phyloP scores from a whole-genome alignment of 2,888 invertebrate genomes.

The Deladenus siricidicola region DNA sequence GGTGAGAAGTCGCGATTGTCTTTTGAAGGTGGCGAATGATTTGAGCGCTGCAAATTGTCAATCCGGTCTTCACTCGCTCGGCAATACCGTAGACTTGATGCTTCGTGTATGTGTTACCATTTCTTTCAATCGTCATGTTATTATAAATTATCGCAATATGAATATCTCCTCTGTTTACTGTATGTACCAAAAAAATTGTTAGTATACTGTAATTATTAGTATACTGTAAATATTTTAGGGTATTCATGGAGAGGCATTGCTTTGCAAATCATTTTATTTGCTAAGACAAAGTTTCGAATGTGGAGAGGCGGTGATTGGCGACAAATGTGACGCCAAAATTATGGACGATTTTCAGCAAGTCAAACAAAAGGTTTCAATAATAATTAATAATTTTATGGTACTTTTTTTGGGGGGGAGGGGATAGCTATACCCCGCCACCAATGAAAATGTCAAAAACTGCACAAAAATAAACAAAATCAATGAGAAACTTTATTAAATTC shows the following conservation, averaged over 20 bases:
- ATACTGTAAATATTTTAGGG: conserved; percentile 25
- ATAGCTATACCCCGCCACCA: too few species aligned
- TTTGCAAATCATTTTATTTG: conserved; percentile 50
- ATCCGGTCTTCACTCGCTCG: conserved; percentile 35
- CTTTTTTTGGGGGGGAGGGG: too few species aligned
- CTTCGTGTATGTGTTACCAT: conserved; percentile 28
- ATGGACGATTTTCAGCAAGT: conserved; percentile 33
- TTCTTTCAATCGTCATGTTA: too few species aligned
- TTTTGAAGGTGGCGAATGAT: conserved; percentile 27
- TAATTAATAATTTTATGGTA: too few species aligned
- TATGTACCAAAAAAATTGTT: too few species aligned
- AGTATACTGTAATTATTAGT: conserved; percentile 4
- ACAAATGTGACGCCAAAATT: conserved; percentile 33
- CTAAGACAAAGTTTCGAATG: conserved; percentile 45
- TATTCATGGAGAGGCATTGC: conserved; percentile 47
- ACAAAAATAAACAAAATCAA: too few species aligned
- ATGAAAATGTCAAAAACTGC: too few species aligned
- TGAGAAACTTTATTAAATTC: too few species aligned
- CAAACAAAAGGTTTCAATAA: conserved; percentile 38
- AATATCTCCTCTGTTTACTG: too few species aligned
- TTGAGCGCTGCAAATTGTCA: conserved; percentile 39
- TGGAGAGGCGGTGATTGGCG: conserved; percentile 35
- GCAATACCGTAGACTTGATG: conserved; percentile 41
- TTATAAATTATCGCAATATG: too few species aligned
- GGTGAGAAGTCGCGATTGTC: conserved; percentile 37